These are phyloP conservation scores for Micrasema minimum DNA, from an alignment of 1,140 invertebrate genomes.

Conservation along the genomic window DNA sequence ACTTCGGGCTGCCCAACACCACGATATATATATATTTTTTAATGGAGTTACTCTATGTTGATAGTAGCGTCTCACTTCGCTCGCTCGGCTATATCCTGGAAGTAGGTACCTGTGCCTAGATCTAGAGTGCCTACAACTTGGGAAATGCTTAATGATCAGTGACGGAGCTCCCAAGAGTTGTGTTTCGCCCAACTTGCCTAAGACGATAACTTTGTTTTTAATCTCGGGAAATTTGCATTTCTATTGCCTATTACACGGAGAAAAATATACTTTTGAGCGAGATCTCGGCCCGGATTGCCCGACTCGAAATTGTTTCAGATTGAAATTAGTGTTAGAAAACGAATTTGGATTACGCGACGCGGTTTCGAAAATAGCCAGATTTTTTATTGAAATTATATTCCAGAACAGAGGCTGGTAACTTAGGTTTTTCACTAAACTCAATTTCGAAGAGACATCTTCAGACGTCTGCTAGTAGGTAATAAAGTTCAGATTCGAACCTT, in stretches of 20 bases:
- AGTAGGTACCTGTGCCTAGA: constrained; percentile 9
- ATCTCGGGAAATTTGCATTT: constrained; percentile 48
- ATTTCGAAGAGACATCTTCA: too few relatives aligned
- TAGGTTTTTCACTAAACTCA: too few relatives aligned
- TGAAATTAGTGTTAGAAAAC: constrained; percentile 38
- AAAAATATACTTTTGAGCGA: constrained; percentile 32
- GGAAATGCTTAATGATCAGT: constrained; percentile 49
- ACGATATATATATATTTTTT: too few relatives aligned
- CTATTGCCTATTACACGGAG: constrained; percentile 45
- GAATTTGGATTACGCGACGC: constrained; percentile 17
- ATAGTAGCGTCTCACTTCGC: not conserved
- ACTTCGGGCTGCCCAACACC: too few relatives aligned
- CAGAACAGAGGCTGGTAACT: not conserved
- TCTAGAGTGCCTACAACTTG: constrained; percentile 34
- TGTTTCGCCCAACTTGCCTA: constrained; percentile 20
- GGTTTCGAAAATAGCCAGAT: constrained; percentile 20
- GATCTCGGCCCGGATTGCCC: constrained; percentile 5
- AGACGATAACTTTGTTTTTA: constrained; percentile 48
- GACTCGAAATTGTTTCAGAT: constrained; percentile 41
- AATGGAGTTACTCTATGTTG: too few relatives aligned
- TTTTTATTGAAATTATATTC: constrained; percentile 13
- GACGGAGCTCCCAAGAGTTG: constrained; percentile 36
- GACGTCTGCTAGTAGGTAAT: too few relatives aligned
- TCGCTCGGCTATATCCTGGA: not conserved
- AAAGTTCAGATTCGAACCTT: too few relatives aligned